Conservation (phyloP, 1,140 invertebrate species). For the Drosophila santomea region DNA sequence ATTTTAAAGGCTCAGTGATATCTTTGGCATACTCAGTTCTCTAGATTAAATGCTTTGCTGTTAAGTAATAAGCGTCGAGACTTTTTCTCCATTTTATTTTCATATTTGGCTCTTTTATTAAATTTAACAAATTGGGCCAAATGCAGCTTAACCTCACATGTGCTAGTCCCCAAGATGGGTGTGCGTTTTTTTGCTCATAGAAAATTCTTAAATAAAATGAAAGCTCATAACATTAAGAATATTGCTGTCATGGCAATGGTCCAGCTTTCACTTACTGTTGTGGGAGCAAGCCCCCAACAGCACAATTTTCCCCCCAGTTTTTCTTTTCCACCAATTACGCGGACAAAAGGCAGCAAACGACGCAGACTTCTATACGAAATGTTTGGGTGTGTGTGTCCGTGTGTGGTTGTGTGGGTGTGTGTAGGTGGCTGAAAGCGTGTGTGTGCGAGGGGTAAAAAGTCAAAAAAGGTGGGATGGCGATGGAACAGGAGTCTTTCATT, state of each 20-base stretch:
- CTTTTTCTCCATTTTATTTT: neutral
- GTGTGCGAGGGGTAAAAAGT: neutral
- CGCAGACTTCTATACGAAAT: neutral
- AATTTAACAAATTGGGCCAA: neutral
- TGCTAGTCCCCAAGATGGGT: neutral
- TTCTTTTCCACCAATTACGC: slow-evolving; percentile 66
- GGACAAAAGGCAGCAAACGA: slow-evolving; percentile 56
- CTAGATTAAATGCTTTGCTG: too few relatives aligned
- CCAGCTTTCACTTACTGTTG: slow-evolving; percentile 16
- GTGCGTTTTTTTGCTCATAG: neutral
- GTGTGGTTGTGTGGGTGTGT: neutral
- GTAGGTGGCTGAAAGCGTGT: neutral
- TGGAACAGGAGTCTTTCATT: slow-evolving; percentile 15
- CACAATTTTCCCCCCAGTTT: slow-evolving; percentile 18
- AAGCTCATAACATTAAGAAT: slow-evolving; percentile 9
- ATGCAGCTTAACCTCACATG: neutral
- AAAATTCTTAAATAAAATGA: slow-evolving; percentile 10
- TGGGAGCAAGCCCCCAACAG: neutral
- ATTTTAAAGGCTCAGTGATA: too few relatives aligned
- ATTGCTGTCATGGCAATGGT: slow-evolving; percentile 22
- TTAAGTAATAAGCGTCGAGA: neutral
- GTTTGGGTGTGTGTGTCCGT: slow-evolving; percentile 1
- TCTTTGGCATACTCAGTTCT: too few relatives aligned
- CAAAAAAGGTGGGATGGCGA: neutral
- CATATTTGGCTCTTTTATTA: neutral